These are phyloP conservation scores for Microtus montanus DNA, from an alignment of 2,113 vertebrate genomes.

Conservation along the genomic window DNA sequence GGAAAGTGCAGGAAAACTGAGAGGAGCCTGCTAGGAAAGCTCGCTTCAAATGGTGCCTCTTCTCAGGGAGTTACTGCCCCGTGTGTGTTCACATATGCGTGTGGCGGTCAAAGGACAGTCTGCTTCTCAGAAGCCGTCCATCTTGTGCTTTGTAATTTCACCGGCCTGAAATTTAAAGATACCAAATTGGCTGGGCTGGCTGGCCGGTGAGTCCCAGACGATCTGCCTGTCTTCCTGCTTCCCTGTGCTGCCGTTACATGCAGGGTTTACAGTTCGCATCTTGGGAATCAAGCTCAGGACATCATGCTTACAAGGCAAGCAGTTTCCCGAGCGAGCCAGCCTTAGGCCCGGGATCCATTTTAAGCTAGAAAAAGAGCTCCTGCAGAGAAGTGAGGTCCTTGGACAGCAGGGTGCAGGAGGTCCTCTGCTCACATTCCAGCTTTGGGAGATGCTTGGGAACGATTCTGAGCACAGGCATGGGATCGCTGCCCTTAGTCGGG, in stretches of 20 bases:
- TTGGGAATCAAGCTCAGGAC: neutral
- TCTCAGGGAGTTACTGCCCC: neutral
- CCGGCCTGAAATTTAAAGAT: neutral
- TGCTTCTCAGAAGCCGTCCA: neutral
- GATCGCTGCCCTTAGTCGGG: neutral
- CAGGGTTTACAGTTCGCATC: neutral
- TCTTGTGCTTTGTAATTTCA: neutral
- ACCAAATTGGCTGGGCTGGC: too few species aligned
- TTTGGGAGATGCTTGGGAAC: neutral
- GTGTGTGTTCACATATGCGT: too few species aligned
- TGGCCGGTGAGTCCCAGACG: neutral
- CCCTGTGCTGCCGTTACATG: accelerated
- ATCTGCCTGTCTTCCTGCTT: neutral
- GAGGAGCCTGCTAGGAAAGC: neutral
- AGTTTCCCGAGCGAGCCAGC: neutral
- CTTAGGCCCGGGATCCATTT: neutral
- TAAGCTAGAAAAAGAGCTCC: neutral
- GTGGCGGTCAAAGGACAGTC: neutral
- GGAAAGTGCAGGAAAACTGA: neutral
- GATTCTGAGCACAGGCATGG: neutral
- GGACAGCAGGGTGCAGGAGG: neutral
- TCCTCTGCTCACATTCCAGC: neutral
- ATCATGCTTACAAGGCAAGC: neutral
- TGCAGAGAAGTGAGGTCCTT: neutral
- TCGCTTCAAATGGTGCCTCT: neutral